Evolutionary conservation across 2,888 invertebrate species (phyloP).

Genomic region (Sinopyrophorus schimmeli): DNA sequence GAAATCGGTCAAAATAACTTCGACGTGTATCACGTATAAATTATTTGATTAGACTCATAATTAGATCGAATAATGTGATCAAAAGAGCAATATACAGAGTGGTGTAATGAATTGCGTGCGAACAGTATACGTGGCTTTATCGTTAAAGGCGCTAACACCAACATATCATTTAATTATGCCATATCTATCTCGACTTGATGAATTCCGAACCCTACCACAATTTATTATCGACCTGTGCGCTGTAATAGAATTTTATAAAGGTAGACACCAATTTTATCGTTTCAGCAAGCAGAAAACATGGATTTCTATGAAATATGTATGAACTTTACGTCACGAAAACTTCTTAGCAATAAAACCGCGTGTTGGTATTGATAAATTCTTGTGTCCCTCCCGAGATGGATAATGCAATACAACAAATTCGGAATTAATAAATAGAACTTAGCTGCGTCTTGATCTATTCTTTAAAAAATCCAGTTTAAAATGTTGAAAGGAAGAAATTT

Average conservation of each 20-base stretch:
- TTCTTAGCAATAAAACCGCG: too few relatives aligned
- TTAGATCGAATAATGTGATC: conserved; percentile 9
- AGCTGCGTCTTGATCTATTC: too few relatives aligned
- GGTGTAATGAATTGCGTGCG: conserved; percentile 6
- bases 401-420: too few relatives aligned
- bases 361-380: too few relatives aligned
- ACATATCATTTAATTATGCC: conserved; percentile 16
- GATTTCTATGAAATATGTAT: neutral
- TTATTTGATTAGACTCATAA: conserved; percentile 12
- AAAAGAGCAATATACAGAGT: conserved; percentile 12
- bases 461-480: too few relatives aligned
- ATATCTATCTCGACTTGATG: conserved; percentile 16
- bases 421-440: too few relatives aligned
- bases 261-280: conserved; percentile 4
- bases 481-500: too few relatives aligned
- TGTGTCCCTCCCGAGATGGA: too few relatives aligned
- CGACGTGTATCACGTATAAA: conserved; percentile 4
- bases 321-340: too few relatives aligned
- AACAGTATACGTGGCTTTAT: conserved; percentile 7
- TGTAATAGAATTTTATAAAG: conserved; percentile 7
- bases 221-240: conserved; percentile 16
- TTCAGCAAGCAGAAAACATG: neutral
- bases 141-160: conserved; percentile 5
- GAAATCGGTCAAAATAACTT: too few relatives aligned
- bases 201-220: conserved; percentile 16